Conservation (phyloP, 2,113 vertebrate genomes). For the Sitta europaea region DNA sequence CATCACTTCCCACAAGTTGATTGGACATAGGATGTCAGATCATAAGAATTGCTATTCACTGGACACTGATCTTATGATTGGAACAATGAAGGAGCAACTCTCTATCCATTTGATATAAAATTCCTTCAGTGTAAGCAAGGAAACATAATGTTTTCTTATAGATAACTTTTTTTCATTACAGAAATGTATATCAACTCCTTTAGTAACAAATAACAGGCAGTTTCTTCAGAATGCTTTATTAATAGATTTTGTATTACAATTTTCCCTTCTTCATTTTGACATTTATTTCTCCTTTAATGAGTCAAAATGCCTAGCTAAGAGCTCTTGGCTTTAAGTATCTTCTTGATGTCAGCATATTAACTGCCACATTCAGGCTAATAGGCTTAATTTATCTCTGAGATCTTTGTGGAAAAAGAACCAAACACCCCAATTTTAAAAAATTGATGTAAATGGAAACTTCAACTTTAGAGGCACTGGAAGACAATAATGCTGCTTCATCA, state of each 20-base stretch:
- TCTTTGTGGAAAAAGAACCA: background rate
- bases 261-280: conserved; percentile 19
- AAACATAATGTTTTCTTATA: background rate
- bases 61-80: background rate
- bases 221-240: background rate
- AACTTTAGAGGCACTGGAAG: background rate
- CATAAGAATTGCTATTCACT: background rate
- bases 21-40: background rate
- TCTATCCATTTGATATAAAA: background rate
- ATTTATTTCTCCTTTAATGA: conserved; percentile 44
- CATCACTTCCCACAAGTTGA: background rate
- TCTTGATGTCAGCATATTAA: conserved; percentile 37
- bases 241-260: conserved; percentile 16
- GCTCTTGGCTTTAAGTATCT: conserved; percentile 23
- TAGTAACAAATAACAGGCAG: background rate
- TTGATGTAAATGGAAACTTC: background rate
- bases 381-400: background rate
- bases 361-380: conserved; percentile 9
- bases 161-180: background rate
- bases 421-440: background rate
- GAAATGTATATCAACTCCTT: background rate
- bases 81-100: background rate
- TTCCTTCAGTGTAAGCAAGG: background rate
- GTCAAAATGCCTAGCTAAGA: background rate
- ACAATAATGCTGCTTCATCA: background rate